Evolutionary conservation across 2,113 vertebrate species (phyloP).

Genomic region (human (Homo sapiens)): DNA sequence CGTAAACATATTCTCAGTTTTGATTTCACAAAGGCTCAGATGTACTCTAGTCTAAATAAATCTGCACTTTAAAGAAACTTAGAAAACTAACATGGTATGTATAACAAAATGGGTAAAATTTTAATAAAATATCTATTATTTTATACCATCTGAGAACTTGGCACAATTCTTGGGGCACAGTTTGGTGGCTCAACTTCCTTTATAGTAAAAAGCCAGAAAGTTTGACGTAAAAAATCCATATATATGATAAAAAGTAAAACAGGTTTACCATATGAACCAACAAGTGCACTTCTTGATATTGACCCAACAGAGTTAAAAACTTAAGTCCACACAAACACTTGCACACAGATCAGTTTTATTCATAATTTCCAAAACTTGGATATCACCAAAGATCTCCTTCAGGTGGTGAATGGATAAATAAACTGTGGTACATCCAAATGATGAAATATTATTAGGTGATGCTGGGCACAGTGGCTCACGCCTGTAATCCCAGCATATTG

Average conservation of each 20-base stretch:
- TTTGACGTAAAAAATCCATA: not conserved
- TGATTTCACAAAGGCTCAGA: constrained; percentile 26
- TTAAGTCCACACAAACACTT: not conserved
- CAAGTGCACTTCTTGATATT: not conserved
- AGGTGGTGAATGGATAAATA: not conserved
- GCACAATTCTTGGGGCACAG: not conserved
- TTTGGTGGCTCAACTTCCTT: not conserved
- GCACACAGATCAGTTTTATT: not conserved
- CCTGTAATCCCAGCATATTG: no score
- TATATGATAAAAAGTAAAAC: not conserved
- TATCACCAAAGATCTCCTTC: not conserved
- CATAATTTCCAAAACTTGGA: not conserved
- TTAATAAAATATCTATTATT: not conserved
- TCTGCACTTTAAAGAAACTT: not conserved
- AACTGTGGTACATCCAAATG: not conserved
- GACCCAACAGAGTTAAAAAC: not conserved
- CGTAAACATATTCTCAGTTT: not conserved
- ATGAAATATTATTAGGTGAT: no score
- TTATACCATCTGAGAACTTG: not conserved
- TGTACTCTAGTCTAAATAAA: not conserved
- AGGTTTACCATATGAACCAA: not conserved
- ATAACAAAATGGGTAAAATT: not conserved
- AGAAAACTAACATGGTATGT: not conserved
- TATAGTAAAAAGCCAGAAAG: not conserved
- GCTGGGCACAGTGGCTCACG: no score